A percentile compares a stretch with the other conserved stretches of the same genome.
These are phyloP conservation scores for Monopis laevigella DNA, from an alignment of 2,888 invertebrate genomes.

Conservation along the genomic window DNA sequence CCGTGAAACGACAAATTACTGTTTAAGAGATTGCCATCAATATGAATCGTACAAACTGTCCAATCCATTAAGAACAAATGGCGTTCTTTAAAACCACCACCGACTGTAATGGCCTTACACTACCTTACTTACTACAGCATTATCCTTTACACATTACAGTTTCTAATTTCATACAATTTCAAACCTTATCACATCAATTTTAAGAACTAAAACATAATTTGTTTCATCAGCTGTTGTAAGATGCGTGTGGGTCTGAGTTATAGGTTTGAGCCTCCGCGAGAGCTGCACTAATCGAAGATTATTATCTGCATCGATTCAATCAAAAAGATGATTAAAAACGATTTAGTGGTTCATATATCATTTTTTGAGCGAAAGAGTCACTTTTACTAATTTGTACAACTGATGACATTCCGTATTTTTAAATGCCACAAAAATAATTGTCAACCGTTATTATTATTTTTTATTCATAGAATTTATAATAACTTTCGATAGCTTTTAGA, in stretches of 20 bases:
- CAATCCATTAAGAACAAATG: conserved; percentile 60
- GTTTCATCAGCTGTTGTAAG: conserved; percentile 1
- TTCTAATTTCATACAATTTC: background rate
- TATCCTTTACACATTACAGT: background rate
- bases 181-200: background rate
- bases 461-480: too few species aligned
- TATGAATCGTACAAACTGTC: conserved; percentile 35
- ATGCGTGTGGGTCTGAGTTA: conserved; percentile 11
- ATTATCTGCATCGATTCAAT: conserved; percentile 50
- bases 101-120: conserved; percentile 9
- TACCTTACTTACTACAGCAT: background rate
- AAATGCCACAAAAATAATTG: too few species aligned
- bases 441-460: too few species aligned
- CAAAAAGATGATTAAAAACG: conserved; percentile 52
- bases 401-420: too few species aligned
- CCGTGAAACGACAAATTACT: conserved; percentile 44
- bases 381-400: conserved; percentile 4
- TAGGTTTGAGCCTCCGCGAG: conserved; percentile 7
- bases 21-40: conserved; percentile 59
- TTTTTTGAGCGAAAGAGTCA: conserved; percentile 8
- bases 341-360: conserved; percentile 30
- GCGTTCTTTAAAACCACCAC: conserved; percentile 36
- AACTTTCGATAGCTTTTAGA: too few species aligned
- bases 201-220: background rate
- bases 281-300: conserved; percentile 44